Evolutionary conservation across 1,140 invertebrate genomes (phyloP).

Genomic region (Ceratosolen solmsi): DNA sequence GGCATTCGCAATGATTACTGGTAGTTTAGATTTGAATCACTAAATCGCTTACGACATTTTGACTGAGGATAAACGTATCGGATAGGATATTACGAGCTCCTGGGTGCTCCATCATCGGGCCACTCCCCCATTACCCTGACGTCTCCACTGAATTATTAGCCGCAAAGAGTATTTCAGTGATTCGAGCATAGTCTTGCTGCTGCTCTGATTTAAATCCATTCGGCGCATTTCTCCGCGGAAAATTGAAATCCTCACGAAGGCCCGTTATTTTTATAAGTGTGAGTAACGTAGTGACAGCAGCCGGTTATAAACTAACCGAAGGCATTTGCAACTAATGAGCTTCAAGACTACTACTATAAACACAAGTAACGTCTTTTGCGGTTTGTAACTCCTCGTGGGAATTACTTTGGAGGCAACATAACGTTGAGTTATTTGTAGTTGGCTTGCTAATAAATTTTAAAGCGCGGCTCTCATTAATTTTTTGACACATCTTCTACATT

Average conservation of each 20-base stretch:
- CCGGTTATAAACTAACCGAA: background rate
- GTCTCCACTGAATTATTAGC: background rate
- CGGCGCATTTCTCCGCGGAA: background rate
- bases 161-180: too few relatives aligned
- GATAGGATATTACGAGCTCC: too few relatives aligned
- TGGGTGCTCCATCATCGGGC: background rate
- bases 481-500: background rate
- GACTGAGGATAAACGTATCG: background rate
- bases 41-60: background rate
- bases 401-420: background rate
- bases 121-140: background rate
- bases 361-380: slow-evolving; percentile 1
- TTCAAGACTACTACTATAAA: background rate
- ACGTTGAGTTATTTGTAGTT: background rate
- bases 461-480: background rate
- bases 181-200: too few relatives aligned
- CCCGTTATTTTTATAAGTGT: background rate
- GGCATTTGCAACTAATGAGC: slow-evolving; percentile 24
- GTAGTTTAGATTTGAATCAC: background rate
- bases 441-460: background rate
- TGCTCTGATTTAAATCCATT: too few relatives aligned
- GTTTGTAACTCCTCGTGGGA: background rate
- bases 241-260: background rate
- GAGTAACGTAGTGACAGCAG: background rate
- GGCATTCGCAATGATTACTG: background rate